phyloP scores from a whole-genome alignment of 2,888 invertebrate genomes.

The Rotaria magnacalcarata region DNA sequence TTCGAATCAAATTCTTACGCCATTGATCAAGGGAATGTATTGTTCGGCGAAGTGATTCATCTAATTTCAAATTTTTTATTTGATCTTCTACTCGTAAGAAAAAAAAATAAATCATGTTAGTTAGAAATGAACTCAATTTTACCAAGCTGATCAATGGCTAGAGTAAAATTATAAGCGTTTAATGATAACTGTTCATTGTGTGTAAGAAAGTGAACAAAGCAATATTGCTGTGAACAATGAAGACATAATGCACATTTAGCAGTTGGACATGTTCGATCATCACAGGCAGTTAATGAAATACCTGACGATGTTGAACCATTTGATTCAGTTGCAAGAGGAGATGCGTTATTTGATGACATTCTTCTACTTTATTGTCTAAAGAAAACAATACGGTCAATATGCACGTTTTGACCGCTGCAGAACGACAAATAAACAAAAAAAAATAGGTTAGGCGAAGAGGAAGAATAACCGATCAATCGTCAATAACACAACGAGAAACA shows the following conservation, averaged over 20 bases:
- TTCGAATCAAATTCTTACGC: constrained; percentile 9
- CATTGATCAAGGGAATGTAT: constrained; percentile 28
- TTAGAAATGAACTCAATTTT: not conserved
- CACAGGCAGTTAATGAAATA: not conserved
- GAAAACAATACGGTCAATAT: not conserved
- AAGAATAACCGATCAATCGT: constrained; percentile 10
- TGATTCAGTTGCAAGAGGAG: constrained; percentile 1
- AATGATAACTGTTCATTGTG: constrained; percentile 34
- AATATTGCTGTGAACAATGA: constrained; percentile 31
- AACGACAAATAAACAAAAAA: constrained; percentile 17
- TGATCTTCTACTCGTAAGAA: not conserved
- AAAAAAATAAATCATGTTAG: not conserved
- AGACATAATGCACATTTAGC: constrained; percentile 33
- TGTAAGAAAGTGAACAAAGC: constrained; percentile 2
- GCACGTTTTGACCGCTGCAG: constrained; percentile 8
- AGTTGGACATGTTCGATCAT: constrained; percentile 17
- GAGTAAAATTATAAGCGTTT: constrained; percentile 24
- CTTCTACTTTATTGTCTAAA: not conserved
- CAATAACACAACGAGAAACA: not conserved
- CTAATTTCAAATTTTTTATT: constrained; percentile 13
- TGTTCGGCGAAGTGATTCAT: constrained; percentile 21
- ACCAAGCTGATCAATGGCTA: constrained; percentile 31
- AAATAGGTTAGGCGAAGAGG: not conserved
- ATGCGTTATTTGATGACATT: not conserved
- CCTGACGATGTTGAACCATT: not conserved